Percentiles rank a stretch among this genome's conserved stretches.
These are phyloP conservation scores for Hymenochirus boettgeri DNA, from an alignment of 2,113 vertebrate species.

Conservation along the genomic window DNA sequence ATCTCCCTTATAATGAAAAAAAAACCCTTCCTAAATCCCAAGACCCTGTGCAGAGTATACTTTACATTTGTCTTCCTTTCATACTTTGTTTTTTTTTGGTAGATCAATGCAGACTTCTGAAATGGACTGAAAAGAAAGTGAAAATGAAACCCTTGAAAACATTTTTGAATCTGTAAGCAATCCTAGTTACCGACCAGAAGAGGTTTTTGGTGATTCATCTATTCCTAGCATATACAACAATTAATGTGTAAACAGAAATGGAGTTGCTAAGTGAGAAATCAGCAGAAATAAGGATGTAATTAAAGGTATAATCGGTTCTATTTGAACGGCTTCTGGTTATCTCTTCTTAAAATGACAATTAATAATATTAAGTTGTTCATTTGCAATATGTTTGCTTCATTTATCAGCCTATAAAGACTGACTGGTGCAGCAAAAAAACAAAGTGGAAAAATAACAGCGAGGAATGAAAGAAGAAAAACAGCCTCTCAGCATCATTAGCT, in stretches of 20 bases:
- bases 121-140: slow-evolving; percentile 23
- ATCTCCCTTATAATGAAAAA: slow-evolving; percentile 38
- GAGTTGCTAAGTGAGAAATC: slow-evolving; percentile 55
- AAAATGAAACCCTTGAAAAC: slow-evolving; percentile 19
- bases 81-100: not conserved
- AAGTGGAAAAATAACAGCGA: slow-evolving; percentile 14
- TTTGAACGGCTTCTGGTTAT: slow-evolving; percentile 61
- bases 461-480: slow-evolving; percentile 7
- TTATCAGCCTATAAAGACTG: slow-evolving; percentile 55
- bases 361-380: slow-evolving; percentile 61
- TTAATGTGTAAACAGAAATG: slow-evolving; percentile 63
- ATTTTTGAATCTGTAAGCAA: slow-evolving; percentile 48
- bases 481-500: slow-evolving; percentile 22
- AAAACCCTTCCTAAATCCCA: slow-evolving; percentile 32
- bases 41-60: slow-evolving; percentile 22
- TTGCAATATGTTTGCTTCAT: slow-evolving; percentile 50
- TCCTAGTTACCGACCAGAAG: slow-evolving; percentile 53
- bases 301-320: slow-evolving; percentile 71
- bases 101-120: slow-evolving; percentile 7
- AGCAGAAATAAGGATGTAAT: slow-evolving; percentile 66
- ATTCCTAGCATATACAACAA: slow-evolving; percentile 52
- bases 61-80: slow-evolving; percentile 1
- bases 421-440: slow-evolving; percentile 50
- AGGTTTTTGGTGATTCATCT: slow-evolving; percentile 61
- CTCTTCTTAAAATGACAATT: slow-evolving; percentile 65